Evolutionary conservation across 2,797 vertebrate genomes (phyloP).

Genomic region (Phoebastria nigripes): DNA sequence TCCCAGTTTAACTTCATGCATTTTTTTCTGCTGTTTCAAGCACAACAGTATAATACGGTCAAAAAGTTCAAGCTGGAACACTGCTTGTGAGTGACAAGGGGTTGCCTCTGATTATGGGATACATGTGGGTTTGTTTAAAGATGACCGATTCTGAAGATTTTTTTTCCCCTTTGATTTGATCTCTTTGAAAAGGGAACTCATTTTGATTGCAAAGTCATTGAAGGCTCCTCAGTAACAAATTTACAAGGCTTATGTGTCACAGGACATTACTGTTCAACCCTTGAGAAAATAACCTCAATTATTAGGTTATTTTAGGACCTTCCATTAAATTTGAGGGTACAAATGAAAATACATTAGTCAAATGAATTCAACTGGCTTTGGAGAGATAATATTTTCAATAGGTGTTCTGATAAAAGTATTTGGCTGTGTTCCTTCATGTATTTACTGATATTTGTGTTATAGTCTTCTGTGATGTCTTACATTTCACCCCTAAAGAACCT

Average conservation of each 20-base stretch:
- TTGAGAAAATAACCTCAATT: constrained; percentile 6
- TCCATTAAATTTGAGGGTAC: neutral
- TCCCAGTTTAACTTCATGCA: neutral
- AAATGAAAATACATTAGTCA: neutral
- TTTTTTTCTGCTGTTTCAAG: neutral
- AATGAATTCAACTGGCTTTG: neutral
- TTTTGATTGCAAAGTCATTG: neutral
- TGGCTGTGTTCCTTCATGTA: neutral
- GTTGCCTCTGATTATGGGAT: neutral
- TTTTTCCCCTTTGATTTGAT: neutral
- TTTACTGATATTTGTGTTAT: neutral
- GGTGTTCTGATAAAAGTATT: neutral
- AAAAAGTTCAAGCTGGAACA: neutral
- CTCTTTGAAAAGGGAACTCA: neutral
- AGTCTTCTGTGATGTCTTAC: neutral
- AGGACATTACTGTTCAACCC: neutral
- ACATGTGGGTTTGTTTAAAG: neutral
- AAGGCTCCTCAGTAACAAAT: neutral
- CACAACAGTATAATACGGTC: neutral
- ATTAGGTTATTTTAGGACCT: neutral
- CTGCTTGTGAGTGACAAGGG: neutral
- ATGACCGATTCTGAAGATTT: neutral
- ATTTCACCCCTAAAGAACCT: neutral
- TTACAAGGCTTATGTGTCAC: neutral
- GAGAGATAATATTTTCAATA: neutral